Evolutionary conservation across 1,140 invertebrate genomes (phyloP), one percentile per base, ranked within the genome.

Genomic region (Atta texana): DNA sequence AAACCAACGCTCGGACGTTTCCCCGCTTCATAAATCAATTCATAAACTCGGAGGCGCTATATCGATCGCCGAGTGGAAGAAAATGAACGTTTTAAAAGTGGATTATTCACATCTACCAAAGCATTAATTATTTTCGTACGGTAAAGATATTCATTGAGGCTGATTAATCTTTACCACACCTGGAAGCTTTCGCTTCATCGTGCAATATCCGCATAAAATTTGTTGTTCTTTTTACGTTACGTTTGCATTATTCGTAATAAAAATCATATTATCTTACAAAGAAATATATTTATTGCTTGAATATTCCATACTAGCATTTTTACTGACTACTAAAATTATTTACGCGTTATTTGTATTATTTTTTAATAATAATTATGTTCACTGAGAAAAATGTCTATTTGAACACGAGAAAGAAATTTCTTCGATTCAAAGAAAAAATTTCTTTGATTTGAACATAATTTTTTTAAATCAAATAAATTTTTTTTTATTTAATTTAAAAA

Each of bases 21-120:
- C 64, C 53, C 49, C 53, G 49, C 51, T 81, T 78, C 85, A 81
- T 86, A 86, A 86, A 86, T 86, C 85, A 59, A 86, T 86, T 86
- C 75, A 69, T 69, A 86, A 85, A 85, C 82, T 78, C 24, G 24
- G 18, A n/a, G 6, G 24, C 57, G 24, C 14, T 34, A 61, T 61
- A 84, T 84, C 69, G 80, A 74, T 84, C 55, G 53, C 12, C 16
- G 18, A 49, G 28, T 6, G 28, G 34, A 7, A 5, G 21, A 57
- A 81, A 80, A 74, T 21, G 68, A 61, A 82, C 80, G 55, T 84
- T 84, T 74, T 74, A 61, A 74, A 84, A 84, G 80, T 84, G 69
- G 69, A 84, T 82, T 82, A 82, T 75, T 57, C 80, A 39, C 49
- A 57, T 80, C n/a, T 31, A 39, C 68, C 80, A 24, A 51, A 18